phyloP scores from a whole-genome alignment of 2,888 invertebrate species.

The Watsonalla binaria region DNA sequence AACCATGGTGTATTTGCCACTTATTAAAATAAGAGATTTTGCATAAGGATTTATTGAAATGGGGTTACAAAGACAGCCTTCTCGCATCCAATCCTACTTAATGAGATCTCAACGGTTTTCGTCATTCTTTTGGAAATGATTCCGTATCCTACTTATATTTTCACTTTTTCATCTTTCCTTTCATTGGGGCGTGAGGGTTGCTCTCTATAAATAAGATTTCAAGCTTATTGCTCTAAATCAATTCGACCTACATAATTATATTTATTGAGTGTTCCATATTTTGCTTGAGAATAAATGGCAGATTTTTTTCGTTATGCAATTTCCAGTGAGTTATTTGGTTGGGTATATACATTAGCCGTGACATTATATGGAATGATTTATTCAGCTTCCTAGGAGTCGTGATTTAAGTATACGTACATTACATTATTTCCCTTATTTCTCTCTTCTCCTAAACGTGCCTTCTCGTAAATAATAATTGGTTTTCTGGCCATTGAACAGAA shows the following conservation, averaged over 20 bases:
- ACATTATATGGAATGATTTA: no score
- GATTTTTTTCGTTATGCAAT: no score
- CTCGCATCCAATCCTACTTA: conserved; percentile 14
- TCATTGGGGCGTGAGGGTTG: neutral
- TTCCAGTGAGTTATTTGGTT: no score
- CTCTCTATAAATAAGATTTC: neutral
- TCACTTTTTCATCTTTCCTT: neutral
- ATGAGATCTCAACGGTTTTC: conserved; percentile 13
- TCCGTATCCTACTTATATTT: neutral
- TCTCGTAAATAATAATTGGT: no score
- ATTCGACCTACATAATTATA: neutral
- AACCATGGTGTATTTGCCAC: no score
- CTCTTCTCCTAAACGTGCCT: no score
- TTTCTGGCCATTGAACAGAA: no score
- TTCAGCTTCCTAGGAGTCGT: no score
- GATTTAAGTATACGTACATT: no score
- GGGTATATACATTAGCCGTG: no score
- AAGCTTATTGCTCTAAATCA: neutral
- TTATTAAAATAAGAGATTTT: conserved; percentile 4
- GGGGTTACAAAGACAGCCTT: conserved; percentile 21
- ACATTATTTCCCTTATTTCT: no score
- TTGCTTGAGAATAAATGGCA: neutral
- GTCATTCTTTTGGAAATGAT: conserved; percentile 11
- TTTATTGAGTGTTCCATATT: neutral
- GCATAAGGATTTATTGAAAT: conserved; percentile 25